Evolutionary conservation across 2,888 invertebrate genomes (phyloP).

Genomic region (Rhagonycha lutea): DNA sequence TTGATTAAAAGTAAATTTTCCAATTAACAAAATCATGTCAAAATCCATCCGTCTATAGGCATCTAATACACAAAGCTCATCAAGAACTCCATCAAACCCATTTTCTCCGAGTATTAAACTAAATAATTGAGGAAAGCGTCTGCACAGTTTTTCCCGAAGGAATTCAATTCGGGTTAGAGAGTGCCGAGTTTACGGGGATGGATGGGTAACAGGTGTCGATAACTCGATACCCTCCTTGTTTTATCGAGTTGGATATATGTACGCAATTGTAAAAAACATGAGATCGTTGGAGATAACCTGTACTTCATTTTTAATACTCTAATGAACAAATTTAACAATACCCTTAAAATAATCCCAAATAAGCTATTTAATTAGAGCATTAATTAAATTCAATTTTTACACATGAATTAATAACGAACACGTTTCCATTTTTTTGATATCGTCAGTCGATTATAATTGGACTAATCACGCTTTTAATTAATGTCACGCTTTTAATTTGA

Average conservation of each 20-base stretch:
- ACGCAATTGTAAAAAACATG: not conserved
- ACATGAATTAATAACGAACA: not conserved
- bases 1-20: not conserved
- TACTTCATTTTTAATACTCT: not conserved
- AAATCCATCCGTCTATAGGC: not conserved
- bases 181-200: conserved; percentile 18
- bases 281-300: not conserved
- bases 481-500: too few relatives aligned
- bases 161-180: conserved; percentile 25
- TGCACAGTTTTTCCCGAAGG: conserved; percentile 26
- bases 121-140: conserved; percentile 29
- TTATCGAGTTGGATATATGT: conserved; percentile 15
- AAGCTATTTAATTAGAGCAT: not conserved
- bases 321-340: not conserved
- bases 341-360: not conserved
- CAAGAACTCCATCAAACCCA: conserved; percentile 27
- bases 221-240: conserved; percentile 18
- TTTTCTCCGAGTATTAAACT: conserved; percentile 26
- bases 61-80: conserved; percentile 25
- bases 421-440: not conserved
- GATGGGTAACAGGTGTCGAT: conserved; percentile 30
- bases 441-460: not conserved
- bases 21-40: not conserved
- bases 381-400: not conserved
- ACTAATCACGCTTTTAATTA: too few relatives aligned